Base-by-base conservation (phyloP, 2,113 vertebrate species). In the Brachypteracias leptosomus region DNA sequence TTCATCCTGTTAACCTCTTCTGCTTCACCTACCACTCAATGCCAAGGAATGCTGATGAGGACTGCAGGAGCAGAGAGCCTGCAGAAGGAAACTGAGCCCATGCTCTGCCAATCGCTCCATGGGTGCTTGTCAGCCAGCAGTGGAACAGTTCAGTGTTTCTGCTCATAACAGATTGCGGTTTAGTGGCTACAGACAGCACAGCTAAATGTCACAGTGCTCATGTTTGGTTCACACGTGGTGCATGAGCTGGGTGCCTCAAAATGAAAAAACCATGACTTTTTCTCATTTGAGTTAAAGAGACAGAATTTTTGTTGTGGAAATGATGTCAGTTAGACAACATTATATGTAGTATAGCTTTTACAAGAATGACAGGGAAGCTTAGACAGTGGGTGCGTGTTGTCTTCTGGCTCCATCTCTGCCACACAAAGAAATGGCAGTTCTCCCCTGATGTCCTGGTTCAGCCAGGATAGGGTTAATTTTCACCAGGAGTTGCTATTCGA, bases 321-420 rank as follows among this genome's bases (percentile, higher is more conserved):
- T 42, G 28, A 42, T 42, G 71, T n/a, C 68, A 72, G 49, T 52
- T 68, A 44, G 29, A 49, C 12, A 76, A 40, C 40, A 84, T 73
- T 26, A 25, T 1, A 0, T 9, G 31, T n/a, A 62, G 40, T 24
- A 26, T 35, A 59, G 51, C 31, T 31, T 79, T 72, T 47, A 44
- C 12, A 38, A 83, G 31, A 79, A 80, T 21, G n/a, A 61, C 28
- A 44, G n/a, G 73, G 40, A 78, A 87, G 10, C 16, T 70, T 35
- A n/a, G 55, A 22, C 16, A 0, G 2, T 59, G 38, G 8, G 10
- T 51, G 21, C 3, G 0, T 28, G 33, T 31, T 67, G 10, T 51
- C 28, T 46, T 51, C 31, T 51, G 38, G 28, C 16, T 80, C 24
- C 47, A 22, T 26, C 36, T 76, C 52, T 52, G 38, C 13, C 54